phyloP scores from a whole-genome alignment of 2,113 vertebrate genomes.

The Delphinus delphis region DNA sequence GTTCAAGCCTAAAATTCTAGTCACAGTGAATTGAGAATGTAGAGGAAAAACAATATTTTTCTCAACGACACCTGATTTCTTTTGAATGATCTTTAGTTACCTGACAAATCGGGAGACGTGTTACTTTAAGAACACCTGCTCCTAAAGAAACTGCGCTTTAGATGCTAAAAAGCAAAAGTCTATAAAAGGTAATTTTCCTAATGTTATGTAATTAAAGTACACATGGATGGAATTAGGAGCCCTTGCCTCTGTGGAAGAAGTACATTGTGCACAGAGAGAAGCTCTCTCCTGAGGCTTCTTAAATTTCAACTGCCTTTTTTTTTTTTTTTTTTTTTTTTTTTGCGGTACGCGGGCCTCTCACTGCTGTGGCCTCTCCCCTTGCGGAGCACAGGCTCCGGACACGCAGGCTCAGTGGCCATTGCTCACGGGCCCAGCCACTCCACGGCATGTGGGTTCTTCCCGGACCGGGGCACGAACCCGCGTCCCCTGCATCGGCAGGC shows the following conservation, averaged over 20 bases:
- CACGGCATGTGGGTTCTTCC: too few species aligned
- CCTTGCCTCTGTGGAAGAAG: background rate
- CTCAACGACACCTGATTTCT: conserved; percentile 35
- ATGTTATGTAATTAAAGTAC: conserved; percentile 20
- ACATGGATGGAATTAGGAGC: background rate
- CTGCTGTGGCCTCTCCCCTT: too few species aligned
- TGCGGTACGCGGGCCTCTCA: too few species aligned
- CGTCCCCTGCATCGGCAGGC: too few species aligned
- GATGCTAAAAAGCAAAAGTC: background rate
- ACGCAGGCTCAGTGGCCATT: too few species aligned
- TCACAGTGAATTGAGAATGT: background rate
- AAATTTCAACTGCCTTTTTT: conserved; percentile 40
- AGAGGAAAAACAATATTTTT: background rate
- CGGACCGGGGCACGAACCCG: too few species aligned
- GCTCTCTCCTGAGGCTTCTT: background rate
- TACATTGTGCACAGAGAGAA: background rate
- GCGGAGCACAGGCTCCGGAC: too few species aligned
- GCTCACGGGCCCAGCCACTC: too few species aligned
- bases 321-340: background rate
- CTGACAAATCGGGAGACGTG: background rate
- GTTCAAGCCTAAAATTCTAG: background rate
- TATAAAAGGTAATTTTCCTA: conserved; percentile 26
- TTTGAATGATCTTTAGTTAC: conserved; percentile 16
- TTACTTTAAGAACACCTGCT: background rate
- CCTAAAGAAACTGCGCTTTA: background rate